A percentile compares a stretch with the other conserved stretches of the same genome.
phyloP scores from a whole-genome alignment of 2,888 invertebrate species.

The Bombylius major region DNA sequence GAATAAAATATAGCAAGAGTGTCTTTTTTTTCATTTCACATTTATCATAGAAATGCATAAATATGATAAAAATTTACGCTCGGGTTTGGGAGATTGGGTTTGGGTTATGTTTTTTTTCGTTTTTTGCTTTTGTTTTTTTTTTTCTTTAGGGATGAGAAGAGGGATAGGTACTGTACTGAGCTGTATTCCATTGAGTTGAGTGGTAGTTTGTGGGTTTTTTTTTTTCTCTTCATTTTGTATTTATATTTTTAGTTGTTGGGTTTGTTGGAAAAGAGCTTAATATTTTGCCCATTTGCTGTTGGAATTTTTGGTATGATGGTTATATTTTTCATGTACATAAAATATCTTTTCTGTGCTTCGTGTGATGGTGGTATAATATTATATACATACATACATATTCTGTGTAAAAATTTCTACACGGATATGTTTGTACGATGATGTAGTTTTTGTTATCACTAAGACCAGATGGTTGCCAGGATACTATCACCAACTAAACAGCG shows the following conservation, averaged over 20 bases:
- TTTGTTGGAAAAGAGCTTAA: no score
- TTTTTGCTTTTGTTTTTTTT: neutral
- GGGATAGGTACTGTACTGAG: no score
- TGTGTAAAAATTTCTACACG: constrained; percentile 9
- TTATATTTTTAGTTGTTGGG: no score
- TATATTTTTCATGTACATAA: no score
- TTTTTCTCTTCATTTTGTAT: no score
- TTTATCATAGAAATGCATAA: constrained; percentile 35
- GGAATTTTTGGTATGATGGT: no score
- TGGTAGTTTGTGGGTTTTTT: no score
- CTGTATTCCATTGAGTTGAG: no score
- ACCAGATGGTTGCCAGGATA: constrained; percentile 16
- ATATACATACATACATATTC: neutral
- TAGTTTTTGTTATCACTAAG: constrained; percentile 14
- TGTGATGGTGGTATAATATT: no score
- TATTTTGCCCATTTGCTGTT: no score
- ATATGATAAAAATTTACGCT: constrained; percentile 29
- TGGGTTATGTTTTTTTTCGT: neutral
- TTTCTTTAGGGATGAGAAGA: neutral
- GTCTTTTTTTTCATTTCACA: constrained; percentile 27
- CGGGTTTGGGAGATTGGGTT: constrained; percentile 1
- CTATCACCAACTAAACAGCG: constrained; percentile 7
- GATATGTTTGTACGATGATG: constrained; percentile 10
- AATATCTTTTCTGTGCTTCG: no score
- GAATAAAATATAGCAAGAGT: constrained; percentile 37